Base-by-base conservation (phyloP, 2,888 invertebrate genomes). In the Seira ritae region DNA sequence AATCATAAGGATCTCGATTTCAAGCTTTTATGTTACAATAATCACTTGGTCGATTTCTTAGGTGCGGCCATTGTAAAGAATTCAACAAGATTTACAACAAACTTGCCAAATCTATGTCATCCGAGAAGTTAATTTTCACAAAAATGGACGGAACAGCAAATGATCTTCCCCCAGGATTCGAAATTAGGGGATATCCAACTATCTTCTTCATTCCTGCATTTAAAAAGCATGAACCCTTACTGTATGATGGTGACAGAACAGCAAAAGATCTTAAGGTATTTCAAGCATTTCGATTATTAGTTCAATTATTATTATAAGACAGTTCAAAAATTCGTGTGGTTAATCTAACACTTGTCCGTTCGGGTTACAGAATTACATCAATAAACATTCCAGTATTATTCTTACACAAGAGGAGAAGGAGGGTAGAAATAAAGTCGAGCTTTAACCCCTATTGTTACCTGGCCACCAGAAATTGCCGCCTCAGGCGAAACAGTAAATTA, bases 41-140 rank as follows among this genome's bases (percentile, higher is more conserved):
- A n/a, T n/a, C n/a, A n/a, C n/a, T n/a, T n/a, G n/a, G n/a, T n/a
- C n/a, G n/a, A n/a, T n/a, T n/a, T n/a, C n/a, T n/a, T n/a, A 89
- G 89, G 88, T 90, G 93, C 89, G 92, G 92, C 1, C 93, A 93
- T 87, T 93, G 92, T 89, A 92, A 92, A 89, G 90, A 90, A 42
- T 90, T 93, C 62, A 92, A 92, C 85, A 92, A 92, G 12, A 90
- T 90, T 10, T 92, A 91, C 88, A 91, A 90, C 72, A 90, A 91
- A 37, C 12, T 90, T 6, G 90, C 90, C 22, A 90, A 90, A 79
- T 88, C 89, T n/a, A 80, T 90, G 81, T 78, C 86, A 4, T 86
- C 87, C 4, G 85, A 67, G 31, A 88, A 87, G 23, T 74, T 91
- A 23, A 72, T 90, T 1, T 89, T 91, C 67, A 89, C 90, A 1